A percentile compares a stretch with the other conserved stretches of the same genome.
These are phyloP conservation scores for Enhydra lutris DNA, from an alignment of 2,113 vertebrate species.

Conservation along the genomic window DNA sequence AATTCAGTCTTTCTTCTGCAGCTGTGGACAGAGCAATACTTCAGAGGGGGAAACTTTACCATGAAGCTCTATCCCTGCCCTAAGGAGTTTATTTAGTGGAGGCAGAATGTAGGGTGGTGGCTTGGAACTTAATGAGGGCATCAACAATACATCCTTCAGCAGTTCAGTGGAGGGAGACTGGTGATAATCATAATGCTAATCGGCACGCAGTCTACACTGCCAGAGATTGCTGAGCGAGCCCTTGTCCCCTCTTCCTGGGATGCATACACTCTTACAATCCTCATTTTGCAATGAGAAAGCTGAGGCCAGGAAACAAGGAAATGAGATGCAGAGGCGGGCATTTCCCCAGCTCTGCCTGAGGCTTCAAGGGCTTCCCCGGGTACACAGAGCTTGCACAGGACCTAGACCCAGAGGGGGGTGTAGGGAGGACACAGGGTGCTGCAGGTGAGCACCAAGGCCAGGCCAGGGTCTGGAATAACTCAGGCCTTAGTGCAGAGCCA, in stretches of 20 bases:
- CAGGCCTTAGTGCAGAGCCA: background rate
- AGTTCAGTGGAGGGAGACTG: background rate
- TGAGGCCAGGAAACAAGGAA: background rate
- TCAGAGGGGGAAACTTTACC: background rate
- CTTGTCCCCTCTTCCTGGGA: background rate
- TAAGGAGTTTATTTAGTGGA: background rate
- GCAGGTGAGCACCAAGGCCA: background rate
- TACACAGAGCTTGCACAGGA: rapidly evolving
- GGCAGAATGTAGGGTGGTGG: background rate
- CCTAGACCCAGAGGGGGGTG: background rate
- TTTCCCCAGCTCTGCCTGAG: background rate
- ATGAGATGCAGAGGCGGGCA: background rate
- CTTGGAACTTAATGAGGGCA: background rate
- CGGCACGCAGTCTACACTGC: rapidly evolving
- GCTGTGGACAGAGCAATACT: background rate
- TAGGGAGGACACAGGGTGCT: background rate
- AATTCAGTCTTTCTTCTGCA: background rate
- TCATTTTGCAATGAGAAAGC: background rate
- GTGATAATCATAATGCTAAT: background rate
- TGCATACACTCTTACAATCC: background rate
- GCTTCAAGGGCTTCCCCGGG: background rate
- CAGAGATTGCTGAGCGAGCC: rapidly evolving
- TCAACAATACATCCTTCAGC: background rate
- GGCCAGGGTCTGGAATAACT: no score
- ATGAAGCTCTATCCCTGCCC: background rate